These are phyloP conservation scores for Petrocephalus zakoni DNA, from an alignment of 2,113 vertebrate species.

Conservation along the genomic window DNA sequence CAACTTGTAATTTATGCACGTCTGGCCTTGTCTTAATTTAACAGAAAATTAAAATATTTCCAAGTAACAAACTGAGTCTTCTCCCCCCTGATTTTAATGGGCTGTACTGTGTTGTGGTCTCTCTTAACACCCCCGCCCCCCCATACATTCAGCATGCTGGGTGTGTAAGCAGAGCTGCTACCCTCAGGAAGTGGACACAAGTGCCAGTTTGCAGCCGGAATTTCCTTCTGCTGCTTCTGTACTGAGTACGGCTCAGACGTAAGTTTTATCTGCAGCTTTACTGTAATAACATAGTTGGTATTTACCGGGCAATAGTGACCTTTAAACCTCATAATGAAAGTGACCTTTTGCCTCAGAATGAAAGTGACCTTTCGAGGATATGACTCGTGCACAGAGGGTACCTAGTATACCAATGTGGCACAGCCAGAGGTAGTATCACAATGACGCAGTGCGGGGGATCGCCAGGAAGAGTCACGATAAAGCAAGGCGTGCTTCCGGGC, in stretches of 20 bases:
- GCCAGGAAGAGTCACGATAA: not conserved
- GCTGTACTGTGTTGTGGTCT: not conserved
- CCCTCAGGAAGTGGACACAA: not conserved
- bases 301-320: not conserved
- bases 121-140: no score
- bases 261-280: not conserved
- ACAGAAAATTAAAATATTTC: not conserved
- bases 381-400: not conserved
- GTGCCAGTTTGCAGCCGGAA: not conserved
- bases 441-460: not conserved
- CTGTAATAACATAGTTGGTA: not conserved
- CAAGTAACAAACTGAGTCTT: not conserved
- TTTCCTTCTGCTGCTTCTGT: not conserved
- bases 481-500: not conserved
- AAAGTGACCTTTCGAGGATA: not conserved
- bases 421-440: not conserved
- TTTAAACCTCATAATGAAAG: not conserved
- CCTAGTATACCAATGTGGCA: not conserved
- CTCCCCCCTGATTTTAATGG: not conserved
- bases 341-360: not conserved
- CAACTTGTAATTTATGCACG: not conserved
- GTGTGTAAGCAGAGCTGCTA: not conserved
- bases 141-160: not conserved
- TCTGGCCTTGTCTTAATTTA: not conserved
- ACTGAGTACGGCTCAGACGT: not conserved